Base-by-base conservation (phyloP, 2,888 invertebrate species). In the Amblyjoppa proteus region DNA sequence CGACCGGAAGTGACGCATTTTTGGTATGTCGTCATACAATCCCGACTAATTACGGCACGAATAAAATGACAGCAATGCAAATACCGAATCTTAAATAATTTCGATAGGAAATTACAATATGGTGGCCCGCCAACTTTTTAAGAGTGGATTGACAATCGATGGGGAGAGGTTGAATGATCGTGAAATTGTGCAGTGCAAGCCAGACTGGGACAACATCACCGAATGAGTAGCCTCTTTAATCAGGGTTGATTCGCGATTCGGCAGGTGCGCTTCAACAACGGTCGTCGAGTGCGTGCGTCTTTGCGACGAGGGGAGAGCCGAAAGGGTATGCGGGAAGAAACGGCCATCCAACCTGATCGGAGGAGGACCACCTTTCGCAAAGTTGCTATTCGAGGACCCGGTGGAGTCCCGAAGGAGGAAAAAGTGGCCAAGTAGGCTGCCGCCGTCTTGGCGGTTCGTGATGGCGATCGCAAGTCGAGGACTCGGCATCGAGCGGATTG, bases 381-480 rank as follows among this genome's bases (percentile, higher is more conserved):
- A 77, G 28, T 78, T 38, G 82, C 49, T 71, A 68, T 77, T 77
- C 49, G 77, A 69, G 74, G 69, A 53, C 53, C 75, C 49, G 61
- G 53, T 41, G 31, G 53, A 45, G 68, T 74, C 58, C 49, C 45
- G 68, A 68, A 75, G 20, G 75, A 75, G 56, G 86, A 81, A 86
- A 86, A 86, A 86, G 81, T 83, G 83, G 85, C 78, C 85, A 53
- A 58, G 82, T 79, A 68, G 66, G 84, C 49, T 38, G 64, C 41
- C n/a, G 53, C 74, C 79, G 71, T 77, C 58, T 16, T 58, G 69
- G 71, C 58, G 76, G 45, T 71, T 71, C 76, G 64, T 66, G 83
- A 84, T 76, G 80, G 66, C 80, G 71, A 80, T 71, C 71, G 31
- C 80, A 41, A 53, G 70, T 70, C 49, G 78, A 70, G 13, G 58